Evolutionary conservation across 1,140 invertebrate species (phyloP).

Genomic region (Mamestra configurata): DNA sequence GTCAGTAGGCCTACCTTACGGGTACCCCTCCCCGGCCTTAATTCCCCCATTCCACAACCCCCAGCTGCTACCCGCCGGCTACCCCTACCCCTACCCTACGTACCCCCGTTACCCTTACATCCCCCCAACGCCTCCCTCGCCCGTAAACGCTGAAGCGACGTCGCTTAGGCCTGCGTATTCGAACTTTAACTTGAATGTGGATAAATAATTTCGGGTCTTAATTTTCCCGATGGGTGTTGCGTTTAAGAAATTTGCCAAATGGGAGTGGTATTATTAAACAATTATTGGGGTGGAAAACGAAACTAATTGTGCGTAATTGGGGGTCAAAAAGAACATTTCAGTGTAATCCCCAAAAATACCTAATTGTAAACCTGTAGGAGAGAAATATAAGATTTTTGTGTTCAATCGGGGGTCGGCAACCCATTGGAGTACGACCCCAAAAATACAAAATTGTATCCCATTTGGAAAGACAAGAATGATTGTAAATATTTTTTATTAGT

Average conservation of each 20-base stretch:
- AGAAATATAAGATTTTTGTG: too few relatives aligned
- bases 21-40: slow-evolving; percentile 86
- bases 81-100: slow-evolving; percentile 79
- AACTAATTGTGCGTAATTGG: neutral
- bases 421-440: too few relatives aligned
- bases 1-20: slow-evolving; percentile 89
- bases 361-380: too few relatives aligned
- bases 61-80: slow-evolving; percentile 85
- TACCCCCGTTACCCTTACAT: slow-evolving; percentile 81
- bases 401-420: too few relatives aligned
- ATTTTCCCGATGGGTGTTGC: neutral
- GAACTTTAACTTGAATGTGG: slow-evolving; percentile 82
- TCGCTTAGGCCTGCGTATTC: slow-evolving; percentile 74
- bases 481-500: slow-evolving; percentile 62
- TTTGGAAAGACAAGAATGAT: neutral
- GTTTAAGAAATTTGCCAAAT: neutral
- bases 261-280: neutral
- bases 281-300: neutral
- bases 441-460: slow-evolving; percentile 19
- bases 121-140: slow-evolving; percentile 73
- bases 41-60: slow-evolving; percentile 86
- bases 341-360: too few relatives aligned
- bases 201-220: slow-evolving; percentile 69
- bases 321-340: neutral
- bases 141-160: slow-evolving; percentile 74